These are phyloP conservation scores for Lanius collurio DNA, from an alignment of 2,113 vertebrate species.

Conservation along the genomic window DNA sequence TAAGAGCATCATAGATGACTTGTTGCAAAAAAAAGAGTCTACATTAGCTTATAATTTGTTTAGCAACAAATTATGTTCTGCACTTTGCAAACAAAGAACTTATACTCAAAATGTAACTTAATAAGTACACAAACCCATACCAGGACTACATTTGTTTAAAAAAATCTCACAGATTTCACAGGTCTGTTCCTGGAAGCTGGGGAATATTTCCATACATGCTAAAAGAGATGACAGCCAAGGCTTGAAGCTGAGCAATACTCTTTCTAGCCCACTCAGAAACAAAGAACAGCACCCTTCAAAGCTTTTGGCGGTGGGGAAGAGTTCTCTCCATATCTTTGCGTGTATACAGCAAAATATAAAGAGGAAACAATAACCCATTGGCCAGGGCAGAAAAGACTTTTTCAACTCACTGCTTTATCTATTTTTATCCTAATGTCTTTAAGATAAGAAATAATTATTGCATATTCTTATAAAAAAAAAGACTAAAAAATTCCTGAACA, in stretches of 20 bases:
- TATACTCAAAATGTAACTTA: background rate
- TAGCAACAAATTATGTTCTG: background rate
- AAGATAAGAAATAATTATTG: background rate
- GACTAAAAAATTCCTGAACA: background rate
- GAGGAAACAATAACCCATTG: background rate
- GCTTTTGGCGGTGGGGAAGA: too few relatives aligned
- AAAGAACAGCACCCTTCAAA: background rate
- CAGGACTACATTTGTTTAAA: background rate
- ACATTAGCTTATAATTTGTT: background rate
- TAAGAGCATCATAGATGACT: background rate
- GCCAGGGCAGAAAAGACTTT: background rate
- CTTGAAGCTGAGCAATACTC: background rate
- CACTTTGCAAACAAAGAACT: background rate
- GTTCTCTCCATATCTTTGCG: background rate
- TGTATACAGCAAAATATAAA: background rate
- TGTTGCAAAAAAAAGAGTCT: background rate
- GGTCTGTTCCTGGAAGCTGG: background rate
- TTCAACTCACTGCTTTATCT: background rate
- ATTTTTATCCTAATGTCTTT: background rate
- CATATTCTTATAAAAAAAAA: background rate
- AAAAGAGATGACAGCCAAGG: background rate
- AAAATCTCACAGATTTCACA: background rate
- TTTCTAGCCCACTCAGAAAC: background rate
- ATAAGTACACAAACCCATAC: background rate
- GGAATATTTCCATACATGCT: background rate